These are phyloP conservation scores for Diarsia brunnea DNA, from an alignment of 2,888 invertebrate species.

Conservation along the genomic window DNA sequence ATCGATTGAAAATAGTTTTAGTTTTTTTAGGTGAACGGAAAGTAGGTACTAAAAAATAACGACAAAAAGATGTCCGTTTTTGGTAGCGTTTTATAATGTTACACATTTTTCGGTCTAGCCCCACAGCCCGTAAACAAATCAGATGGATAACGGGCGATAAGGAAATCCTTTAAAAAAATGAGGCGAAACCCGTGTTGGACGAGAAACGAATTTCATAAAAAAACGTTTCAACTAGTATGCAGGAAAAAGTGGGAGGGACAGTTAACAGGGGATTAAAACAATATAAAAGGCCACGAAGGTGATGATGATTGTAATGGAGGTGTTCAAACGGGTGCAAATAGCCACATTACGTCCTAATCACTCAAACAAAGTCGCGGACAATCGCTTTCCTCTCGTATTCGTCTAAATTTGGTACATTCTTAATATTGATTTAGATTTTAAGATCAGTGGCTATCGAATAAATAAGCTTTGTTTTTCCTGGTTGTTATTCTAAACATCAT, in stretches of 20 bases:
- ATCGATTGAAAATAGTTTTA: too few relatives aligned
- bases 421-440: background rate
- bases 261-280: background rate
- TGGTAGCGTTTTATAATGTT: too few relatives aligned
- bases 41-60: too few relatives aligned
- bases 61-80: too few relatives aligned
- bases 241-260: background rate
- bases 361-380: too few relatives aligned
- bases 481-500: slow-evolving; percentile 3
- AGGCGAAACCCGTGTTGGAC: background rate
- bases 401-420: too few relatives aligned
- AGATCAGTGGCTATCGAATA: background rate
- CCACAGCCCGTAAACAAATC: too few relatives aligned
- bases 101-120: too few relatives aligned
- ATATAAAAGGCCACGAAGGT: background rate
- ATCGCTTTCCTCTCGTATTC: too few relatives aligned
- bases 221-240: background rate
- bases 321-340: background rate
- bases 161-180: too few relatives aligned
- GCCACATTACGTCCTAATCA: background rate
- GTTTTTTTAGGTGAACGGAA: too few relatives aligned
- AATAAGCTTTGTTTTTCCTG: background rate
- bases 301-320: background rate
- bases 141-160: too few relatives aligned
- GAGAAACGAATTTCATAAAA: background rate